Evolutionary conservation across 2,797 vertebrate genomes (phyloP).

Genomic region (Hippopotamyrus pictus): DNA sequence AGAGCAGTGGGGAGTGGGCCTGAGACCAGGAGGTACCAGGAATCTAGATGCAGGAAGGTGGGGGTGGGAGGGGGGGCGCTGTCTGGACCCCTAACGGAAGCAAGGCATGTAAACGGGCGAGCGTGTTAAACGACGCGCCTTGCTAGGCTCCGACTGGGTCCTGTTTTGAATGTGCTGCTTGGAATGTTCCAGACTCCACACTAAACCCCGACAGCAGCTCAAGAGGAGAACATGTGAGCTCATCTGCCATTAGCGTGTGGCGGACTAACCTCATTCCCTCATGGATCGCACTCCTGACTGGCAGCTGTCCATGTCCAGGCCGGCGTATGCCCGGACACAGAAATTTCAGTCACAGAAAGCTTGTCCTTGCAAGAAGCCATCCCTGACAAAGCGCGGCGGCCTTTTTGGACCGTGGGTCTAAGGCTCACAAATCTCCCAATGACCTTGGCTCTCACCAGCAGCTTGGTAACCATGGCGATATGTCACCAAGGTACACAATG

Average conservation of each 20-base stretch:
- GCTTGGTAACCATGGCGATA: background rate
- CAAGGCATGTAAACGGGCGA: background rate
- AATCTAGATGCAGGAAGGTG: background rate
- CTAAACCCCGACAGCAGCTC: background rate
- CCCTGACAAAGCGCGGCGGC: background rate
- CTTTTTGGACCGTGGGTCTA: background rate
- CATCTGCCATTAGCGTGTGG: background rate
- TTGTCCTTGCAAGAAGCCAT: background rate
- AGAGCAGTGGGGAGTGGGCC: background rate
- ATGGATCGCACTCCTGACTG: background rate
- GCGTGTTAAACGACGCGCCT: background rate
- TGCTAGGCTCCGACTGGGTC: background rate
- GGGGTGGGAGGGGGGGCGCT: background rate
- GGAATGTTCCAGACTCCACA: background rate
- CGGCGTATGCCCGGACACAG: background rate
- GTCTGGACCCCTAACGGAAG: background rate
- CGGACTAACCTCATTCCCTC: background rate
- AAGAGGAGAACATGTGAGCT: background rate
- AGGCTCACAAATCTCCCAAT: background rate
- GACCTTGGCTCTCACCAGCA: no score
- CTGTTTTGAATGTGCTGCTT: background rate
- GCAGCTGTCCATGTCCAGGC: background rate
- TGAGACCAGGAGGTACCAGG: background rate
- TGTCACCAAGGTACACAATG: background rate
- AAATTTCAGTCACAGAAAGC: background rate